Evolutionary conservation across 2,113 vertebrate species (phyloP).

Genomic region (Tauraco erythrolophus): DNA sequence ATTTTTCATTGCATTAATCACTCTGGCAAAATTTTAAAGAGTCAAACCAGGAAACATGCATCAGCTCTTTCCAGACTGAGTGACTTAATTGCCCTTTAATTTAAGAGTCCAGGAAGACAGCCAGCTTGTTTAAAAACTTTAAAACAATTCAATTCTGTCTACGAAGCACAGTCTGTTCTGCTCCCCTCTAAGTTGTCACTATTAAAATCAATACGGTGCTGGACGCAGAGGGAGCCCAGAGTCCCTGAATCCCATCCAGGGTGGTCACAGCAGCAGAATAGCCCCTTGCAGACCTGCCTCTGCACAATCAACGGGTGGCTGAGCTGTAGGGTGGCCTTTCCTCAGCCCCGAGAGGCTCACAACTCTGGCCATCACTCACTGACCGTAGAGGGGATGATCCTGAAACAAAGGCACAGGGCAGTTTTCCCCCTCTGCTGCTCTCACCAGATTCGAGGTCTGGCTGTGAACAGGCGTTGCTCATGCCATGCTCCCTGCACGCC

Average conservation of each 20-base stretch:
- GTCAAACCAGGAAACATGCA: constrained; percentile 7
- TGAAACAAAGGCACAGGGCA: accelerated
- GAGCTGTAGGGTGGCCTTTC: background rate
- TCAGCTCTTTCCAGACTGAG: background rate
- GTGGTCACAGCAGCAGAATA: background rate
- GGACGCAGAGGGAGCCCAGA: background rate
- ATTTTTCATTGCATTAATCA: constrained; percentile 26
- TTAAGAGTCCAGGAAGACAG: constrained; percentile 20
- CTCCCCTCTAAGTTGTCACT: background rate
- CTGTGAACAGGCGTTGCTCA: background rate
- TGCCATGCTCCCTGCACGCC: background rate
- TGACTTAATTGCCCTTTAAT: constrained; percentile 57
- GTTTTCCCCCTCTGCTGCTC: background rate
- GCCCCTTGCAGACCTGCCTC: background rate
- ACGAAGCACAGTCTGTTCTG: background rate
- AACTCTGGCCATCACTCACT: background rate
- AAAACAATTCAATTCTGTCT: background rate
- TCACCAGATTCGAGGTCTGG: accelerated
- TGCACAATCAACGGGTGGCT: accelerated
- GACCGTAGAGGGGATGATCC: background rate
- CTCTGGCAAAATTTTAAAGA: background rate
- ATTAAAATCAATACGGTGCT: background rate
- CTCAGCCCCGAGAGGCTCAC: background rate
- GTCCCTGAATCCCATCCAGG: background rate
- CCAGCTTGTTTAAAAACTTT: constrained; percentile 10